Conservation (phyloP, 2,797 vertebrate species). For the Okamejei kenojei region DNA sequence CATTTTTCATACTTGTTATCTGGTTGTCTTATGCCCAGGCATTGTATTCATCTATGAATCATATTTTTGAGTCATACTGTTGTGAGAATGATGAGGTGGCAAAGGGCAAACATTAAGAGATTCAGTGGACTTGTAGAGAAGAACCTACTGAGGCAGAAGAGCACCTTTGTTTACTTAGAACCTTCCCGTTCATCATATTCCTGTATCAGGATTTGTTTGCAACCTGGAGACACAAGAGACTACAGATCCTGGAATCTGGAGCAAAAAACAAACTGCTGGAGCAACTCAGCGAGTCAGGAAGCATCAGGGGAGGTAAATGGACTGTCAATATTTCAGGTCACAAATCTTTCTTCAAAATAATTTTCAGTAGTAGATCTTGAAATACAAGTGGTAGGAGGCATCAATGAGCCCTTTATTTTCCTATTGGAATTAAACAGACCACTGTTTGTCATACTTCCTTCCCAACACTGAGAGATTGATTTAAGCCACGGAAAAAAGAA, state of each 20-base stretch:
- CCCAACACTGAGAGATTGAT: background rate
- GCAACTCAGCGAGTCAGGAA: too few relatives aligned
- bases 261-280: too few relatives aligned
- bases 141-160: too few relatives aligned
- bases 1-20: too few relatives aligned
- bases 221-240: background rate
- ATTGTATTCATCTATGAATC: background rate
- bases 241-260: too few relatives aligned
- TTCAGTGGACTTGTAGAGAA: background rate
- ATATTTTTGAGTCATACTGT: background rate
- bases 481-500: conserved; percentile 40
- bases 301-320: too few relatives aligned
- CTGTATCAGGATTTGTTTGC: background rate
- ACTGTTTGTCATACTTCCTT: background rate
- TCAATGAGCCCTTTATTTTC: background rate
- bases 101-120: background rate
- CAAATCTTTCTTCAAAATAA: background rate
- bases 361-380: too few relatives aligned
- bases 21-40: too few relatives aligned
- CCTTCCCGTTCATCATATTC: background rate
- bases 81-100: background rate
- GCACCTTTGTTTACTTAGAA: background rate
- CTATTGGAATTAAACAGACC: background rate
- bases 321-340: too few relatives aligned
- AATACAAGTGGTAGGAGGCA: background rate